Conservation (phyloP, 2,888 invertebrate species). For the Halocaridina rubra region DNA sequence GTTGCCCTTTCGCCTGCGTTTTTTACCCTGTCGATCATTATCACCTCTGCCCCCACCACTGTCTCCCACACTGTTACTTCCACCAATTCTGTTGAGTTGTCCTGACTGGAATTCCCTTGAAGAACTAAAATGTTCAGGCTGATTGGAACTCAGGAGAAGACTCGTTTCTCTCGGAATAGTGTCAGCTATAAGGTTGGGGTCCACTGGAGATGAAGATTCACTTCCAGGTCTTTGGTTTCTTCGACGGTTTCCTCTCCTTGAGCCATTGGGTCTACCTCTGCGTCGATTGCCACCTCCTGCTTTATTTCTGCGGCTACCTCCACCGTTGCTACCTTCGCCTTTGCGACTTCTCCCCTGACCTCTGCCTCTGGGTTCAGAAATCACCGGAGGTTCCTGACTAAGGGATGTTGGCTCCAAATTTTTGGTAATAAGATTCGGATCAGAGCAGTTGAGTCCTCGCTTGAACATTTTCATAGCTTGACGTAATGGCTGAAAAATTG, state of each 20-base stretch:
- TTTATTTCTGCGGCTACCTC: background rate
- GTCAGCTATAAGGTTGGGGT: background rate
- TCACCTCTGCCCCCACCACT: background rate
- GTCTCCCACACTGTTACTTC: background rate
- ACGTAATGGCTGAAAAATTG: constrained; percentile 47
- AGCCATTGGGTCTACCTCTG: background rate
- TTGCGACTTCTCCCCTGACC: background rate
- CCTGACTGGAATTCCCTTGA: background rate
- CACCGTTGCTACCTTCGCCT: background rate
- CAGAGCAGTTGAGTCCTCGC: constrained; percentile 52
- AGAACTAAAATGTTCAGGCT: background rate
- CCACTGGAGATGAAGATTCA: background rate
- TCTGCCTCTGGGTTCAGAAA: background rate
- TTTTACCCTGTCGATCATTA: background rate
- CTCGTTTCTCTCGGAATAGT: background rate
- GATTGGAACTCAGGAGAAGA: background rate
- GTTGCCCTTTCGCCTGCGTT: background rate
- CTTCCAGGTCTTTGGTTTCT: background rate
- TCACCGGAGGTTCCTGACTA: constrained; percentile 21
- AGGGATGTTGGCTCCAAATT: constrained; percentile 30
- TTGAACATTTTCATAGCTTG: constrained; percentile 47
- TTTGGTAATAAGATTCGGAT: constrained; percentile 53
- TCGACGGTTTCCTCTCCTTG: background rate
- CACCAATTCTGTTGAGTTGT: background rate
- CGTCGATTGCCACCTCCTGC: background rate